Conservation (phyloP, 2,797 vertebrate species). For the Miichthys miiuy region DNA sequence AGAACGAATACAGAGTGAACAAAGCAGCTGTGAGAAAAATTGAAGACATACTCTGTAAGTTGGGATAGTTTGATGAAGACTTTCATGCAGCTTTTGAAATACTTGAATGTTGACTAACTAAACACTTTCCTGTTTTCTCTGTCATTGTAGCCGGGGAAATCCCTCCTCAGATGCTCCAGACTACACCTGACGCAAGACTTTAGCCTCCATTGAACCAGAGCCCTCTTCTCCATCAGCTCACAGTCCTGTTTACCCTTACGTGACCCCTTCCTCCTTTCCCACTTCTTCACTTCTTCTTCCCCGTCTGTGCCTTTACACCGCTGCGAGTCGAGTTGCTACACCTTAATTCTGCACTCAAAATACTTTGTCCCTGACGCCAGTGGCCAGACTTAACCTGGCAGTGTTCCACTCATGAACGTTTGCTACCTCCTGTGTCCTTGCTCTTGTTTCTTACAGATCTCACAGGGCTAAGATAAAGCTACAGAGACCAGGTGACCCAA, state of each 20-base stretch:
- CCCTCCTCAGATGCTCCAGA: slow-evolving; percentile 66
- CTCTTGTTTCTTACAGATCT: slow-evolving; percentile 17
- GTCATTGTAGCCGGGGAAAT: slow-evolving; percentile 71
- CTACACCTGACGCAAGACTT: slow-evolving; percentile 71
- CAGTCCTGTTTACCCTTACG: not conserved
- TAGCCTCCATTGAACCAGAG: slow-evolving; percentile 59
- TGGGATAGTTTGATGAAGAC: not conserved
- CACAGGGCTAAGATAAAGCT: slow-evolving; percentile 12
- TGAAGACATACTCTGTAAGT: slow-evolving; percentile 77
- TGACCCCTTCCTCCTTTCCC: not conserved
- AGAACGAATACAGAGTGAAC: slow-evolving; percentile 77
- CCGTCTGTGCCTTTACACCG: not conserved
- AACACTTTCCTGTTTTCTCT: slow-evolving; percentile 16
- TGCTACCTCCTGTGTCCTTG: slow-evolving; percentile 7
- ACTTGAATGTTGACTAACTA: no score
- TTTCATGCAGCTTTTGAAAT: not conserved
- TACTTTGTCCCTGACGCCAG: slow-evolving; percentile 23
- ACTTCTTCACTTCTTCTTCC: not conserved
- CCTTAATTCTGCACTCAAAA: slow-evolving; percentile 29
- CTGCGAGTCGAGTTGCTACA: not conserved
- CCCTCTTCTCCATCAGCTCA: slow-evolving; percentile 30
- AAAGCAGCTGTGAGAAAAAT: slow-evolving; percentile 73
- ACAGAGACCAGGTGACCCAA: slow-evolving; percentile 13
- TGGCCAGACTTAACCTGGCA: slow-evolving; percentile 34
- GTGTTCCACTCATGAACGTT: slow-evolving; percentile 1